Evolutionary conservation across 1,140 invertebrate species (phyloP), one percentile per base, ranked within the genome.

Genomic region (Sitodiplosis mosellana): DNA sequence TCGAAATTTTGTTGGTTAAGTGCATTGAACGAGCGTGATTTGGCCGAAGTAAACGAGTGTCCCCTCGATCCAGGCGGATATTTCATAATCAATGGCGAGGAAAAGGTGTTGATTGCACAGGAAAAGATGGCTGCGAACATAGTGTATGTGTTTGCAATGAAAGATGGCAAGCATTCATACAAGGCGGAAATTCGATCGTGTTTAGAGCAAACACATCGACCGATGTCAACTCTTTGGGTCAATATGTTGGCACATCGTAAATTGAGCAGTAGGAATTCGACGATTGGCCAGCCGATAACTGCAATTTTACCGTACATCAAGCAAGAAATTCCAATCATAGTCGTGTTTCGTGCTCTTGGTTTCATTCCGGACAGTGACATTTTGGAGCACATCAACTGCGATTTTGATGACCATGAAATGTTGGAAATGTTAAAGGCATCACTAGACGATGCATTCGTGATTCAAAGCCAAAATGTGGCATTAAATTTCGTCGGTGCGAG

Each of bases 391-490:
- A 97, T 98, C 48, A 97, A 98, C 56, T 98, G 98, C 65, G 94
- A 98, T 58, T 97, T 97, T 70, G 88, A 97, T 66, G 94, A 99
- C 69, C 92, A 89, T 21, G 94, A 99, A 74, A 97, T 99, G 92
- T 97, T 98, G 92, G 95, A 99, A 76, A 97, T 99, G 92, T 91
- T 88, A 0, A 99, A 99, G 67, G 94, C 95, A 4, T 97, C 92
- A 1, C 68, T 99, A 41, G 95, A 99, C 70, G 95, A 99, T 72
- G 95, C 95, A 42, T 98, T 99, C 70, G 95, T 99, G 0, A 94
- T 99, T 59, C 93, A 97, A 71, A 94, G 99, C 65, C 94, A 99
- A 65, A 93, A 91, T 71, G 90, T 99, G 4, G 95, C 95, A 14
- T 67, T 98, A 12, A 98, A 97, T 66, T 99, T 99, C 54, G 99